Evolutionary conservation across 2,888 invertebrate genomes (phyloP).

Genomic region (Heteromyza rotundicornis): DNA sequence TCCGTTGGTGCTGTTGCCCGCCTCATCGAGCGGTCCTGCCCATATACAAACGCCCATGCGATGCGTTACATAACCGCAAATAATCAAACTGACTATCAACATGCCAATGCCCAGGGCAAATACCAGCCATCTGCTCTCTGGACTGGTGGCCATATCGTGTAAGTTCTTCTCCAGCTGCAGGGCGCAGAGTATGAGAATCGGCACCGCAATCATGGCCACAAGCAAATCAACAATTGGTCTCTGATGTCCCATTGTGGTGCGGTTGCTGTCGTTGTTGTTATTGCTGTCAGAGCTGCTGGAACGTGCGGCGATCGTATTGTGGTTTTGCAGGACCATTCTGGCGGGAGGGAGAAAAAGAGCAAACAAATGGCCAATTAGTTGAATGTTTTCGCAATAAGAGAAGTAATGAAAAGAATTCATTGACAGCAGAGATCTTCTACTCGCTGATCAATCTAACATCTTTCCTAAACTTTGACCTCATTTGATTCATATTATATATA

Average conservation of each 20-base stretch:
- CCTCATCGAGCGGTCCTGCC: constrained; percentile 61
- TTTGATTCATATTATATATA: too few species aligned
- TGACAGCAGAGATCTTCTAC: too few species aligned
- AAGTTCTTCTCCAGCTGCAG: constrained; percentile 62
- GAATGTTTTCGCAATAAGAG: too few species aligned
- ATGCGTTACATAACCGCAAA: constrained; percentile 63
- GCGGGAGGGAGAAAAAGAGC: constrained; percentile 19
- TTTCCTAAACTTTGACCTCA: too few species aligned
- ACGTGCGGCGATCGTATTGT: constrained; percentile 48
- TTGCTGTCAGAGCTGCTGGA: constrained; percentile 40
- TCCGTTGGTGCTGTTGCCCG: constrained; percentile 45
- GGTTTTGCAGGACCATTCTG: constrained; percentile 59
- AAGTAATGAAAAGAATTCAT: too few species aligned
- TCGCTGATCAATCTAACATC: too few species aligned
- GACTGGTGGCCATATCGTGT: constrained; percentile 57
- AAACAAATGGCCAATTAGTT: background rate
- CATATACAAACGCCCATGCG: constrained; percentile 63
- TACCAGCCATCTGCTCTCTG: constrained; percentile 60
- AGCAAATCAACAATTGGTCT: constrained; percentile 61
- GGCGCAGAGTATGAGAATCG: constrained; percentile 61
- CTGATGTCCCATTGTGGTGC: constrained; percentile 41
- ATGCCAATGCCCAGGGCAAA: constrained; percentile 62
- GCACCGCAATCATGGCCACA: constrained; percentile 62
- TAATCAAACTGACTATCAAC: constrained; percentile 60
- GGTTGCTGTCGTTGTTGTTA: constrained; percentile 8